These are phyloP conservation scores for Hyles euphorbiae DNA, from an alignment of 1,140 invertebrate species.

Conservation along the genomic window DNA sequence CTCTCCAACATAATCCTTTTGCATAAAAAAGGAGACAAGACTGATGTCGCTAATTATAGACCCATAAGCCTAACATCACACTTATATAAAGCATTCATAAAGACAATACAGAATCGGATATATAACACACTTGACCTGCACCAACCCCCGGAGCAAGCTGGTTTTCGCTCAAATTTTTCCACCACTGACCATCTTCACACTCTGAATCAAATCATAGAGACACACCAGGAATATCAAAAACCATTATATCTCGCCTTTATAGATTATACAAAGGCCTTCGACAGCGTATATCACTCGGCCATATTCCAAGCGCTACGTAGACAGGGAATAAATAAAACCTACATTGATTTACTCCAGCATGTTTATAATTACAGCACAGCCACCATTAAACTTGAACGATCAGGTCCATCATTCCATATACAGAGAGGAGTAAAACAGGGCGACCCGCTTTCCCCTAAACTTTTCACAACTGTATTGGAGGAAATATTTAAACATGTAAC, in stretches of 20 bases:
- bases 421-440: slow-evolving; percentile 9
- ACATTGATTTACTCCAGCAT: slow-evolving; percentile 4
- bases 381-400: not conserved
- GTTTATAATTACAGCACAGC: slow-evolving; percentile 9
- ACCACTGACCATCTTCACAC: slow-evolving; percentile 8
- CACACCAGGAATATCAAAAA: slow-evolving; percentile 1
- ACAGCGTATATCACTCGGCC: slow-evolving; percentile 1
- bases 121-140: too few relatives aligned
- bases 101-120: too few relatives aligned
- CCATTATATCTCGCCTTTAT: not conserved
- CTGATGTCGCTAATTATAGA: too few relatives aligned
- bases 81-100: too few relatives aligned
- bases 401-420: slow-evolving; percentile 5
- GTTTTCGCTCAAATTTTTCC: slow-evolving; percentile 2
- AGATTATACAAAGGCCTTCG: slow-evolving; percentile 9
- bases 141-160: slow-evolving; percentile 4
- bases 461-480: slow-evolving; percentile 2
- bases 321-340: not conserved
- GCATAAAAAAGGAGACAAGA: too few relatives aligned
- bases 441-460: slow-evolving; percentile 9
- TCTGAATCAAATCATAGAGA: slow-evolving; percentile 7
- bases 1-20: too few relatives aligned
- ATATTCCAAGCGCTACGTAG: not conserved
- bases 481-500: not conserved
- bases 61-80: too few relatives aligned